Percentiles rank a stretch among this genome's conserved stretches.
Conservation (phyloP, 1,140 invertebrate genomes). For the Bradynema listronoti region DNA sequence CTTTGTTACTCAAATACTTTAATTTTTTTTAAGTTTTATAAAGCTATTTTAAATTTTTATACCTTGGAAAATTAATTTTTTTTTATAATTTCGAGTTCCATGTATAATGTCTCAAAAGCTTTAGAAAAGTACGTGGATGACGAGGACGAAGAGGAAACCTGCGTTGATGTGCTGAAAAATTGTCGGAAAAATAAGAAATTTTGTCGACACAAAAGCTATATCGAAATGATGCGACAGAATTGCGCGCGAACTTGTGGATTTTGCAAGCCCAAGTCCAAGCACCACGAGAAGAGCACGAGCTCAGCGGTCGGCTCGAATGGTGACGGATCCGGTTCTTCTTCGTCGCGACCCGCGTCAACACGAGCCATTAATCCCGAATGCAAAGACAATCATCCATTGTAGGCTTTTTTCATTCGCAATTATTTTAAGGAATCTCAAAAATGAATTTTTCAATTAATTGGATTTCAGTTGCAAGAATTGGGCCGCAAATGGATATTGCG, state of each 20-base stretch:
- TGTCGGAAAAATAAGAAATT: slow-evolving; percentile 40
- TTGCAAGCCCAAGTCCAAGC: slow-evolving; percentile 12
- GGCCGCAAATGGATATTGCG: slow-evolving; percentile 41
- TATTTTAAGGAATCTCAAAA: neutral
- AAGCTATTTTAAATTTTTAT: too few relatives aligned
- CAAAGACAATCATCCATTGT: slow-evolving; percentile 35
- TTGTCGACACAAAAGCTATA: slow-evolving; percentile 38
- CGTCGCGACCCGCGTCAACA: neutral
- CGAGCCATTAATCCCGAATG: slow-evolving; percentile 17
- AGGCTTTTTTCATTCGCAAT: slow-evolving; percentile 16
- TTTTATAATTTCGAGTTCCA: too few relatives aligned
- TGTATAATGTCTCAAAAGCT: slow-evolving; percentile 7
- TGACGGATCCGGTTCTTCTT: too few relatives aligned
- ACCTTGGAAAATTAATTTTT: too few relatives aligned
- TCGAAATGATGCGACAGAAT: slow-evolving; percentile 40
- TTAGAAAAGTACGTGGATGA: slow-evolving; percentile 16
- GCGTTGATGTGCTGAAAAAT: slow-evolving; percentile 43
- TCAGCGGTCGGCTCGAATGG: neutral
- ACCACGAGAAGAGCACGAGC: slow-evolving; percentile 9
- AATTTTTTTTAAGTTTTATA: too few relatives aligned
- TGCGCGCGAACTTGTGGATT: slow-evolving; percentile 41
- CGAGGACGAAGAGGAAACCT: slow-evolving; percentile 15
- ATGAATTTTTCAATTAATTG: neutral
- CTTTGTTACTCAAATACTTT: too few relatives aligned
- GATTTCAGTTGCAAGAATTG: slow-evolving; percentile 34